Base-by-base conservation (phyloP, 2,113 vertebrate species). In the Gymnorhina tibicen region DNA sequence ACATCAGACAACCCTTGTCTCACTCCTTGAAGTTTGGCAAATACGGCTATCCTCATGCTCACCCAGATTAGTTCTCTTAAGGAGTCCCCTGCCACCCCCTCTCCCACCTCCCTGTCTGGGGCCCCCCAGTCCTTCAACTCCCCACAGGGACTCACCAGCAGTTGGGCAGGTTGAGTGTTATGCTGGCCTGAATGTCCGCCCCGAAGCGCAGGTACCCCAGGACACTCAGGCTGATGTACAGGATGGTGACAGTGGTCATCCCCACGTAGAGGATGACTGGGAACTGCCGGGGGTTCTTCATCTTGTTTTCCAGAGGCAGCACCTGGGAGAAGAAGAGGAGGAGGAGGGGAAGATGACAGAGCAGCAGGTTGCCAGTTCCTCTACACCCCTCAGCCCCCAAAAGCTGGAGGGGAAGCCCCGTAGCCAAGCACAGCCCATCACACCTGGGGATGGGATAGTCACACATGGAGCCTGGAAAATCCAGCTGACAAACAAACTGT, bases 301-400 rank as follows among this genome's bases (percentile, higher is more conserved):
- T 99, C 97, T 99, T 99, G 94, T 99, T 99, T 97, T 99, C 99
- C 88, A 99, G 98, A 14, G 99, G 99, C 30, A 99, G 98, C 35
- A 99, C 98, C 99, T 99, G 85, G 21, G 9, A 80, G 7, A 39
- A 85, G 8, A 49, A 39, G 13, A 76, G 49, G 62, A 35, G 42
- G 30, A 91, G 18, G 37, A 85, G 7, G 52, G 7, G 52, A 47
- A 23, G 80, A 80, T 15, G 41, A 78, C 46, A 81, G 19, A 64
- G 59, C 52, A 72, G 44, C 33, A 82, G 15, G 28, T 41, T 90
- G 9, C 6, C n/a, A 0, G 0, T 35, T 55, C 21, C 44, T 66
- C 55, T 69, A 15, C 11, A 56, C 3, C 12, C 5, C 56, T 62
- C 41, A 64, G 35, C 20, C 49, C 24, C 10, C 1, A 41, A 67